phyloP scores from a whole-genome alignment of 2,888 invertebrate species.

The Papilio demoleus region DNA sequence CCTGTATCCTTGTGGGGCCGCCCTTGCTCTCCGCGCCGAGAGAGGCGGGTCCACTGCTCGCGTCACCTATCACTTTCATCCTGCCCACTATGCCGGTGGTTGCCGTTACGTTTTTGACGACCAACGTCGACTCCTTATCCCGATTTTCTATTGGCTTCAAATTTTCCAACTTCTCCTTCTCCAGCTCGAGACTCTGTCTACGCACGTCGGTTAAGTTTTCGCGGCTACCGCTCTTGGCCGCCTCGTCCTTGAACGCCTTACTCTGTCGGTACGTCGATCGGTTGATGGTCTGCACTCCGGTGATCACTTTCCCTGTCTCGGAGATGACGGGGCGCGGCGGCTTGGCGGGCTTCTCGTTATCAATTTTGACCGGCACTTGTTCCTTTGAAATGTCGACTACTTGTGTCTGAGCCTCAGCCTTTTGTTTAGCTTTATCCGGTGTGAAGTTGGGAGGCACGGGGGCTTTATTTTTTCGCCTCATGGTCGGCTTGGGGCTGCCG shows the following conservation, averaged over 20 bases:
- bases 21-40: constrained; percentile 56
- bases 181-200: constrained; percentile 83
- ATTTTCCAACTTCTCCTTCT: constrained; percentile 74
- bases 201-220: constrained; percentile 73
- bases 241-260: constrained; percentile 78
- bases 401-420: constrained; percentile 58
- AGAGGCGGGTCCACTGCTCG: constrained; percentile 66
- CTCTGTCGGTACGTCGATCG: constrained; percentile 82
- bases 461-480: constrained; percentile 90
- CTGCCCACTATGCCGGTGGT: constrained; percentile 74
- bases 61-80: constrained; percentile 70
- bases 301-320: constrained; percentile 75
- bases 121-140: constrained; percentile 61
- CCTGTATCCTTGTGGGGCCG: constrained; percentile 50
- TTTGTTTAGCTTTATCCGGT: constrained; percentile 72
- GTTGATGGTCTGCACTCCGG: constrained; percentile 85
- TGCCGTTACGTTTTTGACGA: constrained; percentile 71
- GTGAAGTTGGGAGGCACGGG: constrained; percentile 87
- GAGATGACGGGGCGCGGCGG: constrained; percentile 85
- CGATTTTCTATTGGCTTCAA: constrained; percentile 53
- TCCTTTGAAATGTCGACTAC: constrained; percentile 53
- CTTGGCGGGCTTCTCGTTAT: constrained; percentile 83
- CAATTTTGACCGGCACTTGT: constrained; percentile 59
- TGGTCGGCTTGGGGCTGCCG: constrained; percentile 89
- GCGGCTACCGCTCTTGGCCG: constrained; percentile 67